Base-by-base conservation (phyloP, 2,113 vertebrate species). In the Tragelaphus buxtoni region DNA sequence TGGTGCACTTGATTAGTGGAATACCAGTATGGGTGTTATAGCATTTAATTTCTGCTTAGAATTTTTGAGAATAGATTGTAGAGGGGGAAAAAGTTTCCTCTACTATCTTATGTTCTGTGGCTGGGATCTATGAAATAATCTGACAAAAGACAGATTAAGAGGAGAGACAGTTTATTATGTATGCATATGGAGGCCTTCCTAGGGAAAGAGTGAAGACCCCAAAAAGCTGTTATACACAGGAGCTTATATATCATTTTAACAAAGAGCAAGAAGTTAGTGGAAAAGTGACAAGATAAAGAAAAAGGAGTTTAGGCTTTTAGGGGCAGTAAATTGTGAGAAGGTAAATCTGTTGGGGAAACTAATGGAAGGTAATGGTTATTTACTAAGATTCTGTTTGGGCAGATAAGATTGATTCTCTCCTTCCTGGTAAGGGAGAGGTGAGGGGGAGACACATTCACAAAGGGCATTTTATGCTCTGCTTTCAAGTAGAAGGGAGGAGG, bases 21-120 rank as follows among this genome's bases (percentile, higher is more conserved):
- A 87, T 39, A 49, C 90, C 51, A 60, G 4, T 88, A 49, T 47
- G 24, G 11, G 7, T 81, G 7, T 93, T 82, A 42, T 0, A 89
- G 32, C 72, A 92, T 77, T 86, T 95, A 83, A 83, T 51, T 58
- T 39, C 79, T 87, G 42, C 63, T 92, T 72, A 74, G 76, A 97
- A 91, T 53, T 94, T 87, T 83, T 86, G 53, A 93, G 56, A 85
- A 11, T 47, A 60, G 45, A 42, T 55, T 88, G 4, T 88, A 74
- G 53, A n/a, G 51, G n/a, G 80, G n/a, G 79, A 17, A 60, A 51
- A 80, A 8, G 5, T 13, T 60, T 58, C 3, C 7, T 86, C 39
- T 81, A 24, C 53, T 14, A 2, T 88, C 60, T 88, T 69, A 81
- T 10, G 5, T 87, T 87, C 74, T 88, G 28, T 17, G 51, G n/a